A percentile compares a stretch with the other conserved stretches of the same genome.
phyloP scores from a whole-genome alignment of 2,113 vertebrate genomes.

The Nicator chloris region DNA sequence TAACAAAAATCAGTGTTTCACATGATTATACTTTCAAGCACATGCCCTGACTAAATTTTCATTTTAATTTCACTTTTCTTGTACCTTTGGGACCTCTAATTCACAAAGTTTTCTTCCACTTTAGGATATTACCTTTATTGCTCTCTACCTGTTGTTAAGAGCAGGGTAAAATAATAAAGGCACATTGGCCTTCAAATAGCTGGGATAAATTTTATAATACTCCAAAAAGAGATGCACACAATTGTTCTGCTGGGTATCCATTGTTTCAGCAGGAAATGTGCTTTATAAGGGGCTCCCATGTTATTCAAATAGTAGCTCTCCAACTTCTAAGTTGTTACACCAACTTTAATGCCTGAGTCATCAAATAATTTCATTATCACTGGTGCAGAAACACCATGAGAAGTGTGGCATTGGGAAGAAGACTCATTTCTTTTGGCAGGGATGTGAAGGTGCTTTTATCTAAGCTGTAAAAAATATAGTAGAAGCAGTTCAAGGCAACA shows the following conservation, averaged over 20 bases:
- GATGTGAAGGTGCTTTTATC: background rate
- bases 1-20: background rate
- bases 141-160: background rate
- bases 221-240: background rate
- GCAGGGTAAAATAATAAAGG: background rate
- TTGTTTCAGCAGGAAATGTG: background rate
- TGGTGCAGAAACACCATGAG: background rate
- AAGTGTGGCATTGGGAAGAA: background rate
- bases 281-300: background rate
- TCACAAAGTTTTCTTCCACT: background rate
- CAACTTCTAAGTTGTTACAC: background rate
- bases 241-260: background rate
- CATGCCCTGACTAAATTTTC: background rate
- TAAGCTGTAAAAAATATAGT: background rate
- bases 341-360: background rate
- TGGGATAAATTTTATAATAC: background rate
- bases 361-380: background rate
- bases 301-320: background rate
- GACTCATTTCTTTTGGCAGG: background rate
- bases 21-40: background rate
- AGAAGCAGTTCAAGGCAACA: background rate
- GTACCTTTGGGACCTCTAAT: background rate
- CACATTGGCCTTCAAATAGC: background rate
- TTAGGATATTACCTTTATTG: background rate
- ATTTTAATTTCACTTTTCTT: background rate